phyloP scores from a whole-genome alignment of 2,113 vertebrate genomes.

The Sapajus apella region DNA sequence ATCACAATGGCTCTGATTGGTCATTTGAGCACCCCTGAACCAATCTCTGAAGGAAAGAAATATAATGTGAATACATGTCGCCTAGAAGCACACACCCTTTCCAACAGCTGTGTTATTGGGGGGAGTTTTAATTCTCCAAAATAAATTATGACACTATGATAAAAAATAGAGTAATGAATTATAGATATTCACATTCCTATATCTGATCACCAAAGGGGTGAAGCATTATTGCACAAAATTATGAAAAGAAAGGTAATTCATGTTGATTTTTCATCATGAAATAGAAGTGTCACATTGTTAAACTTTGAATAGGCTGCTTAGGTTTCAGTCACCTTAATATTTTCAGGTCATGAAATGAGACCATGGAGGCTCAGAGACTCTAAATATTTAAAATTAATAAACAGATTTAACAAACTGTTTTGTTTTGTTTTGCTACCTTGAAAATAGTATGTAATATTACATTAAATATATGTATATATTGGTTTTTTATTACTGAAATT shows the following conservation, averaged over 20 bases:
- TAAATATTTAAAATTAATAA: not conserved
- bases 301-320: not conserved
- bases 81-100: not conserved
- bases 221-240: not conserved
- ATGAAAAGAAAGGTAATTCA: not conserved
- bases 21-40: not conserved
- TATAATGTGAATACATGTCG: too few species aligned
- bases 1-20: not conserved
- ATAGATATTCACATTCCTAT: not conserved
- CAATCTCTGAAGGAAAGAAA: not conserved
- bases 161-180: not conserved
- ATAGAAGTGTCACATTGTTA: not conserved
- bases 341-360: not conserved
- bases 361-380: not conserved
- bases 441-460: not conserved
- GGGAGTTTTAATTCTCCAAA: not conserved
- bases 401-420: not conserved
- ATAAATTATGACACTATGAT: not conserved
- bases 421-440: not conserved
- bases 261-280: not conserved
- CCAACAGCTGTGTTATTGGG: not conserved
- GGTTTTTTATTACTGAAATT: not conserved
- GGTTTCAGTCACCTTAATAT: too few species aligned
- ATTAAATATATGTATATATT: not conserved
- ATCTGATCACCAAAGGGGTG: not conserved